Base-by-base conservation (phyloP, 1,140 invertebrate genomes). In the Dendroctonus valens region DNA sequence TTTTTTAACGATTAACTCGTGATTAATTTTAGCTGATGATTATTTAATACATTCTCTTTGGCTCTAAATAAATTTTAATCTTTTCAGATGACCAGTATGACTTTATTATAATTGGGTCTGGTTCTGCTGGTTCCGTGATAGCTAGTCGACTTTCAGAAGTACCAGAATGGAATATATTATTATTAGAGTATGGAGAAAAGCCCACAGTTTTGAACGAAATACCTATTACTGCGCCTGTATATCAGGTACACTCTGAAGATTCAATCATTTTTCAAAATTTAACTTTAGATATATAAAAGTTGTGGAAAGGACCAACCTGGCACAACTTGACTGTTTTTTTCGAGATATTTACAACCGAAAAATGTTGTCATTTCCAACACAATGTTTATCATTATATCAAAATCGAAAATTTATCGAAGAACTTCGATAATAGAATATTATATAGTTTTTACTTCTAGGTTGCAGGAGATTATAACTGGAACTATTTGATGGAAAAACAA, bases 91-190 rank as follows among this genome's bases (percentile, higher is more conserved):
- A 83, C 61, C 85, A 87, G 72, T 92, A 91, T 80, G 89, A 91
- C 75, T 92, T 91, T 71, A 85, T 91, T 71, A 85, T 91, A 73
- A 85, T 96, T 41, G 94, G 94, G n/a, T 92, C 90, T 5, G 91
- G 91, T 2, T 92, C 91, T 3, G 92, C 93, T 0, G 94, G 94
- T 26, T 90, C 91, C 7, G 93, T 96, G n/a, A 79, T 97, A 49
- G 93, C 94, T 5, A 93, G 89, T 65, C 84, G 94, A 42, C 81
- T 96, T 48, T 91, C 92, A 0, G 90, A 91, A 75, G 78, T 89
- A 11, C 76, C 81, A 53, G 87, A 91, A 72, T 90, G 89, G 87
- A 89, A 85, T 3, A 87, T 94, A 0, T 77, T 94, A 57, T 81
- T 94, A 2, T 67, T 94, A 49, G 92, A 94, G 78, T 91, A 91